Evolutionary conservation across 1,140 invertebrate genomes (phyloP).

Genomic region (Drosophila melanogaster): Release_6_plus_ISO1_MT NT_037436.4:16821501-16822000

Average conservation of each 20-base stretch:
- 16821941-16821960: neutral
- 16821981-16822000: too few species aligned
- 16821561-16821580: constrained; percentile 41
- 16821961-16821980: too few species aligned
- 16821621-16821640: constrained; percentile 75
- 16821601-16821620: constrained; percentile 51
- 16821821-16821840: neutral
- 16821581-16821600: constrained; percentile 54
- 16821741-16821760: constrained; percentile 31
- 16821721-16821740: constrained; percentile 25
- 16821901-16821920: neutral
- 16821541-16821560: constrained; percentile 29
- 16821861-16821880: neutral
- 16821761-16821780: constrained; percentile 4
- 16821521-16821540: constrained; percentile 1
- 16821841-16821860: neutral
- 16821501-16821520: constrained; percentile 37
- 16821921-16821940: neutral
- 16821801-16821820: neutral
- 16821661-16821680: constrained; percentile 41
- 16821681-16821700: constrained; percentile 14
- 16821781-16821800: neutral
- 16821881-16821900: too few species aligned
- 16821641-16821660: constrained; percentile 70
- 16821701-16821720: constrained; percentile 5